Evolutionary conservation across 92 coral and sea anemone species (phyloP).

Genomic region (Epizoanthus illoricatus): DNA sequence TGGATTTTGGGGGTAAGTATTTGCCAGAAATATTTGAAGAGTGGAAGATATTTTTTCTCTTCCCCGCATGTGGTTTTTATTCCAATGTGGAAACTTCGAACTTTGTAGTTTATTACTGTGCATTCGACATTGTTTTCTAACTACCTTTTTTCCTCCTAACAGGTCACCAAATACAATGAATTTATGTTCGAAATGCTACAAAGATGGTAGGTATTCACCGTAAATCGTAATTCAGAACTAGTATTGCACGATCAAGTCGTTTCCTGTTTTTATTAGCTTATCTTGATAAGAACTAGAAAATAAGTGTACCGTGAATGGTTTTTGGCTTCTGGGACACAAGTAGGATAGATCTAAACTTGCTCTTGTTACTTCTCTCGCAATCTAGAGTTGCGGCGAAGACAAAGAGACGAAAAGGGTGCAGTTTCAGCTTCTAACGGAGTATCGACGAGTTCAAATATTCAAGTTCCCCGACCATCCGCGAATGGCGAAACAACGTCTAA

Average conservation of each 20-base stretch:
- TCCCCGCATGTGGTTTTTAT: conserved; percentile 34
- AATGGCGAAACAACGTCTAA: conserved; percentile 48
- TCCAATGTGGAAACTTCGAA: not conserved
- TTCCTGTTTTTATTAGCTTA: conserved; percentile 17
- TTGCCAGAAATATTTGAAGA: not conserved
- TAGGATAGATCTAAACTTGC: not conserved
- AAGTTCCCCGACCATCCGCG: conserved; percentile 7
- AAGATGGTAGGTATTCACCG: conserved; percentile 64
- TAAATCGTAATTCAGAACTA: not conserved
- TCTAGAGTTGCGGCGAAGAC: conserved; percentile 45
- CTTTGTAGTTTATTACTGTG: conserved; percentile 2
- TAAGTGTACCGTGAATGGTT: too few species aligned
- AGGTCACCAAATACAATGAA: conserved; percentile 86
- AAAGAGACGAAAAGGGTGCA: conserved; percentile 39
- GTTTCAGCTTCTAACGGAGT: conserved; percentile 33
- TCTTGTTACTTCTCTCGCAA: conserved; percentile 5
- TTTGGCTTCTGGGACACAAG: not conserved
- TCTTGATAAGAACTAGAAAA: not conserved
- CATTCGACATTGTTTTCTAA: not conserved
- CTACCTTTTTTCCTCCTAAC: not conserved
- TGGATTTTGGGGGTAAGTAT: conserved; percentile 81
- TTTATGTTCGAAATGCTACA: conserved; percentile 87
- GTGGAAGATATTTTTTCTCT: conserved; percentile 26
- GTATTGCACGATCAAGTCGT: conserved; percentile 4
- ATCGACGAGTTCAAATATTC: not conserved